Percentiles rank a stretch among this genome's conserved stretches.
phyloP scores from a whole-genome alignment of 2,797 vertebrate species.

The Schizopygopsis pylzovi region DNA sequence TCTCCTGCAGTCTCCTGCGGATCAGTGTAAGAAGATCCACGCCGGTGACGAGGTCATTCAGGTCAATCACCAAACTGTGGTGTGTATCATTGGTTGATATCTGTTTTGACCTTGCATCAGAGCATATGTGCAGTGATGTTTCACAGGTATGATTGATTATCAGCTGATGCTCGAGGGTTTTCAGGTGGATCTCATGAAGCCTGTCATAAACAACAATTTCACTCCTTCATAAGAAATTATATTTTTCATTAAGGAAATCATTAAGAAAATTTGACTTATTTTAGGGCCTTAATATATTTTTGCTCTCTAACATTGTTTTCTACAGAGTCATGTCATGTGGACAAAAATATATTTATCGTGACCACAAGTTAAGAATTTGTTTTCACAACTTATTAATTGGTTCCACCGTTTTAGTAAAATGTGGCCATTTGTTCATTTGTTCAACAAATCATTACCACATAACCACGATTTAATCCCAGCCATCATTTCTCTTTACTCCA shows the following conservation, averaged over 20 bases:
- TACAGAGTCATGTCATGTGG: background rate
- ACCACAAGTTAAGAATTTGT: no score
- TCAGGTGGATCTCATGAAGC: background rate
- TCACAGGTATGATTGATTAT: background rate
- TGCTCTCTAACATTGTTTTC: no score
- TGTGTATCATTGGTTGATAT: constrained; percentile 52
- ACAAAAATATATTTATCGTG: no score
- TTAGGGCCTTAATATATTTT: background rate
- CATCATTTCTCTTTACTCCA: background rate
- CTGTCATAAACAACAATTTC: background rate
- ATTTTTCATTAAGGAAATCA: background rate
- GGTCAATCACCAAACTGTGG: constrained; percentile 72
- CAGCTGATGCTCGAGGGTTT: background rate
- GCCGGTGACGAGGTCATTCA: constrained; percentile 72
- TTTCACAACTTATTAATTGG: no score
- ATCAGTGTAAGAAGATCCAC: constrained; percentile 72
- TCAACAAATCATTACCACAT: no score
- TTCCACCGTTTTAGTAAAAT: no score
- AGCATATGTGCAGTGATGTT: background rate
- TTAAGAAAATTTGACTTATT: background rate
- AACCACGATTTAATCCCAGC: background rate
- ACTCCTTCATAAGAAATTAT: background rate
- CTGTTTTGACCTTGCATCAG: constrained; percentile 5
- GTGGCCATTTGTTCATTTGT: no score
- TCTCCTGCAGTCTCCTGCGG: constrained; percentile 66